phyloP scores from a whole-genome alignment of 2,888 invertebrate species.

The Zaprionus bogoriensis region DNA sequence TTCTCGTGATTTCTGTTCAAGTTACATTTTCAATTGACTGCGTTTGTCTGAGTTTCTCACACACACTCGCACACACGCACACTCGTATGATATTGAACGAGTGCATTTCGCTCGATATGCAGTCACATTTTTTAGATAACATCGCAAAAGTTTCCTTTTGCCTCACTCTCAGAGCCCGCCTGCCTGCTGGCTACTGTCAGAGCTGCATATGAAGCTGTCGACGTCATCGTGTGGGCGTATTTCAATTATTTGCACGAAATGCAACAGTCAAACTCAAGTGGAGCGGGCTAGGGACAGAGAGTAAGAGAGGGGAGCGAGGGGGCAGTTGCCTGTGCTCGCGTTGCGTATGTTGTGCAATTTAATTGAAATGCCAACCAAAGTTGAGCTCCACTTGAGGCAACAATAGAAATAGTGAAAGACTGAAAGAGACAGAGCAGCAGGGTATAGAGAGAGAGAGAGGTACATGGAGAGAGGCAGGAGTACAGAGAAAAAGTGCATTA shows the following conservation, averaged over 20 bases:
- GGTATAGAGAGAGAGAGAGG: background rate
- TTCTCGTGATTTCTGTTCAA: conserved; percentile 30
- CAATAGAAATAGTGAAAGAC: background rate
- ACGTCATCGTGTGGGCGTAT: conserved; percentile 53
- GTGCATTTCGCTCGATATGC: conserved; percentile 8
- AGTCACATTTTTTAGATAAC: conserved; percentile 37
- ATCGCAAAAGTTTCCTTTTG: conserved; percentile 50
- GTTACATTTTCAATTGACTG: conserved; percentile 28
- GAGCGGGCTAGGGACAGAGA: background rate
- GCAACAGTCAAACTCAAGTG: conserved; percentile 39
- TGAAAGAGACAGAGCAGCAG: background rate
- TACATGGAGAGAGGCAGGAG: background rate
- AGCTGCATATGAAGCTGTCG: conserved; percentile 37
- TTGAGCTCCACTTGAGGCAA: conserved; percentile 21
- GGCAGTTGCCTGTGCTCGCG: conserved; percentile 7
- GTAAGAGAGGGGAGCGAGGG: background rate
- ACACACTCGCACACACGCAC: background rate
- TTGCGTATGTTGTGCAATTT: conserved; percentile 52
- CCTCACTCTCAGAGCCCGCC: conserved; percentile 9
- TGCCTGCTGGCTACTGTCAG: conserved; percentile 43
- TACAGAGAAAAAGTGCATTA: conserved; percentile 12
- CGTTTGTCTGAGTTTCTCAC: conserved; percentile 2
- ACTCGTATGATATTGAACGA: background rate
- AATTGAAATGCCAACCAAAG: conserved; percentile 64
- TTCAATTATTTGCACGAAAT: conserved; percentile 71